Conservation (phyloP, 2,797 vertebrate species). For the Chloroceryle amazona region DNA sequence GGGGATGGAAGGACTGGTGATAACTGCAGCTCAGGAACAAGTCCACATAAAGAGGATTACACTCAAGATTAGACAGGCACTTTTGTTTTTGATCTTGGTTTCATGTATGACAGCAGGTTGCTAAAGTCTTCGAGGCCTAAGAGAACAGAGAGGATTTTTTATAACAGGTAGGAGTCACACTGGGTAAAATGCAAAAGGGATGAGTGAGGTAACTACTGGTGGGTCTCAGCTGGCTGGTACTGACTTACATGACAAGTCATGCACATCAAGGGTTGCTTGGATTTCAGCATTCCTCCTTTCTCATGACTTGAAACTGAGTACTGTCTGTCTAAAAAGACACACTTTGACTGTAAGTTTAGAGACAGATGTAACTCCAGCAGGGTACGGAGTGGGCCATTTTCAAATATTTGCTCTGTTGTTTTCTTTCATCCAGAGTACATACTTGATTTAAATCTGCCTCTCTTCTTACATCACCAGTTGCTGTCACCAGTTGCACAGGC, state of each 20-base stretch:
- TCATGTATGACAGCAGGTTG: background rate
- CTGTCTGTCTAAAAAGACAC: background rate
- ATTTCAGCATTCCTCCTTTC: background rate
- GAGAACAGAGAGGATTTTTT: background rate
- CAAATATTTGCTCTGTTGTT: background rate
- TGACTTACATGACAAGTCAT: accelerated
- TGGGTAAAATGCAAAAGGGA: background rate
- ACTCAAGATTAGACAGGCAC: constrained; percentile 4
- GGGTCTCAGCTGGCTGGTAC: background rate
- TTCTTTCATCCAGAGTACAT: background rate
- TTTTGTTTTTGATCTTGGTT: constrained; percentile 54
- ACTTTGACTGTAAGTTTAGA: background rate
- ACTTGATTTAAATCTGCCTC: background rate
- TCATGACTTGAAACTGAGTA: background rate
- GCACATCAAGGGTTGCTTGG: accelerated
- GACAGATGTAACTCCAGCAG: background rate
- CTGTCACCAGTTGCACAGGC: background rate
- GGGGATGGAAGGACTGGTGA: background rate
- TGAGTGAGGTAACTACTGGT: background rate
- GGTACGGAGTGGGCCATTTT: background rate
- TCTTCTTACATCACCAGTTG: background rate
- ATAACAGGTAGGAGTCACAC: background rate
- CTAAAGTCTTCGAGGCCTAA: background rate
- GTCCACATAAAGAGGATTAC: background rate
- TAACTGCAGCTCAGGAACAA: background rate